phyloP scores from a whole-genome alignment of 2,888 invertebrate species.

The Palloptera scutellata region DNA sequence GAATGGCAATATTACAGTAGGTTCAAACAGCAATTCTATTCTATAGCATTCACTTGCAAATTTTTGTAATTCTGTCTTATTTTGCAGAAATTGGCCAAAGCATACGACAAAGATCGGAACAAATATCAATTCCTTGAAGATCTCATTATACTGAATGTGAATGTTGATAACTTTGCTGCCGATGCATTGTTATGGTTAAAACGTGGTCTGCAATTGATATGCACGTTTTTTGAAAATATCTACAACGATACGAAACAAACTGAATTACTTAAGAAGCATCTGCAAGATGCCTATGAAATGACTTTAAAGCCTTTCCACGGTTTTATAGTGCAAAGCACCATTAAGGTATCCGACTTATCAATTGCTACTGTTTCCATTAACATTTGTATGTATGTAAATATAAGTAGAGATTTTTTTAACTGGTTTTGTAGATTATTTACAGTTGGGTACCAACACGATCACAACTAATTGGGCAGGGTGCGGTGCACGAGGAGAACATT shows the following conservation, averaged over 20 bases:
- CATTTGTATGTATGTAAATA: not conserved
- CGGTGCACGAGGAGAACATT: slow-evolving; percentile 62
- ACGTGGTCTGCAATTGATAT: slow-evolving; percentile 64
- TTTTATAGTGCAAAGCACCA: slow-evolving; percentile 79
- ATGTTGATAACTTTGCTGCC: slow-evolving; percentile 67
- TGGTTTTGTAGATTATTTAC: slow-evolving; percentile 68
- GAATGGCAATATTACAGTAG: slow-evolving; percentile 79
- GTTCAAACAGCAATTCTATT: slow-evolving; percentile 14
- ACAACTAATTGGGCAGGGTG: slow-evolving; percentile 66
- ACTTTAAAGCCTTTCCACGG: slow-evolving; percentile 78
- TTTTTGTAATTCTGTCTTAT: slow-evolving; percentile 27
- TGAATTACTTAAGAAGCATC: slow-evolving; percentile 71
- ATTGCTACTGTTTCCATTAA: not conserved
- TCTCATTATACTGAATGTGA: slow-evolving; percentile 71
- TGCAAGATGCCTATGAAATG: slow-evolving; percentile 74
- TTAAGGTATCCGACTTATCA: slow-evolving; percentile 67
- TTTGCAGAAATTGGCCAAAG: slow-evolving; percentile 70
- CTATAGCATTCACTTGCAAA: not conserved
- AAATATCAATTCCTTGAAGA: slow-evolving; percentile 72
- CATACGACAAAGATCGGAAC: slow-evolving; percentile 67
- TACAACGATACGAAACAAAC: slow-evolving; percentile 53
- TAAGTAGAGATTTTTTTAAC: not conserved
- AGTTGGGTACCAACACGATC: slow-evolving; percentile 72
- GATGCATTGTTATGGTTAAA: slow-evolving; percentile 79
- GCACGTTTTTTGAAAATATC: slow-evolving; percentile 61